Conservation (phyloP, 2,797 vertebrate genomes). For the Sebastes dallii region DNA sequence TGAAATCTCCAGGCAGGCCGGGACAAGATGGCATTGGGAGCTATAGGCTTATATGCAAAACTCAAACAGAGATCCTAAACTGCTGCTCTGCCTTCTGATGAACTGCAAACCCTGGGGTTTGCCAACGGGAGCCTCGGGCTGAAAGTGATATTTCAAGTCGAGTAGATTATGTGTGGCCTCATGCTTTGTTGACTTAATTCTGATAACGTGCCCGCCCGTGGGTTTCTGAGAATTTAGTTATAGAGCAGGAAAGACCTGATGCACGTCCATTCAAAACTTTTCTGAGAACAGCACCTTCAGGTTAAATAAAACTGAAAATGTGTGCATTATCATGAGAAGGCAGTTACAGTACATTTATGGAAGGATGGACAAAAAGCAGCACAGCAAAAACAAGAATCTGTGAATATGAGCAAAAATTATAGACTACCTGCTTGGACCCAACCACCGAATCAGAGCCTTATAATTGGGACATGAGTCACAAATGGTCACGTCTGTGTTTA, state of each 20-base stretch:
- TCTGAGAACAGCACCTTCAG: conserved; percentile 21
- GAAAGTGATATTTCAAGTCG: conserved; percentile 28
- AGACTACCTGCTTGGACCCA: not conserved
- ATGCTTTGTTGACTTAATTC: conserved; percentile 49
- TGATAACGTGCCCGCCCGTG: conserved; percentile 8
- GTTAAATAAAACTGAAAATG: not conserved
- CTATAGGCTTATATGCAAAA: conserved; percentile 34
- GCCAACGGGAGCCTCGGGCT: conserved; percentile 34
- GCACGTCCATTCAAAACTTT: conserved; percentile 5
- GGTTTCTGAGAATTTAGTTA: conserved; percentile 45
- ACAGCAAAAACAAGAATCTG: not conserved
- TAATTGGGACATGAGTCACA: conserved; percentile 43
- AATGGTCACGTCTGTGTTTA: conserved; percentile 44
- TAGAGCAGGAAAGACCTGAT: not conserved
- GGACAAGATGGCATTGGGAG: conserved; percentile 44
- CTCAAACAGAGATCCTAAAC: conserved; percentile 13
- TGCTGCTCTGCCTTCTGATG: conserved; percentile 24
- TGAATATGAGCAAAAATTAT: not conserved
- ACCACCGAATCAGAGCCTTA: conserved; percentile 5
- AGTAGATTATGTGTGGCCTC: conserved; percentile 24
- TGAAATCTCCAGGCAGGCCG: conserved; percentile 55
- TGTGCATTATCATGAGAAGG: not conserved
- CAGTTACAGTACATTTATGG: not conserved
- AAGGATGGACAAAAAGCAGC: not conserved
- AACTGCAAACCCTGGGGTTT: conserved; percentile 35